phyloP scores from a whole-genome alignment of 2,113 vertebrate species.

The Megaceryle maxima region DNA sequence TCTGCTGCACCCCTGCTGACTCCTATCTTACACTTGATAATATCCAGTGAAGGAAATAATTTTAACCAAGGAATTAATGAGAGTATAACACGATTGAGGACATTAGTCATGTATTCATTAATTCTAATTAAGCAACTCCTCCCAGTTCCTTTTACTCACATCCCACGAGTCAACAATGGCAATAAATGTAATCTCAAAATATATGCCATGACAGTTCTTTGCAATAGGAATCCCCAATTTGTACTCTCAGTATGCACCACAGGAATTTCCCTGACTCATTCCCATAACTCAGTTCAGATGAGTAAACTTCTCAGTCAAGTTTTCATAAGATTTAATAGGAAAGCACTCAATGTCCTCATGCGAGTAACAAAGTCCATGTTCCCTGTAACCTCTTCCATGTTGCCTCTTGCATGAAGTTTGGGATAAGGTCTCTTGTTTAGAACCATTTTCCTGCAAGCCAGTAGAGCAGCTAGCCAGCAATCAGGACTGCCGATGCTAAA shows the following conservation, averaged over 20 bases:
- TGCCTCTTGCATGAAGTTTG: not conserved
- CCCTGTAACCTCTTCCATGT: not conserved
- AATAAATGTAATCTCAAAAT: not conserved
- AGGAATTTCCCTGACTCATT: conserved; percentile 32
- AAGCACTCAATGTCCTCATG: not conserved
- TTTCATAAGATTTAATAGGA: not conserved
- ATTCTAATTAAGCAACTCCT: not conserved
- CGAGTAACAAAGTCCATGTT: not conserved
- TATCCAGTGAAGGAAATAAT: not conserved
- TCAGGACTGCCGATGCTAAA: not conserved
- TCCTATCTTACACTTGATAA: not conserved
- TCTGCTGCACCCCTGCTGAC: not conserved
- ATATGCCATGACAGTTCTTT: not conserved
- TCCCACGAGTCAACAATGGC: not conserved
- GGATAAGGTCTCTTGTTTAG: not conserved
- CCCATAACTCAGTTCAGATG: not conserved
- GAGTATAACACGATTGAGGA: not conserved
- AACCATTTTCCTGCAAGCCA: not conserved
- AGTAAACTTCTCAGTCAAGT: not conserved
- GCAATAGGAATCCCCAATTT: not conserved
- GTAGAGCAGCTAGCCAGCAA: not conserved
- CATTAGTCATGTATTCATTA: not conserved
- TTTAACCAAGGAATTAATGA: not conserved
- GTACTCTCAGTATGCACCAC: not conserved
- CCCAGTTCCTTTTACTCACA: not conserved